Base-by-base conservation (phyloP, 2,888 invertebrate genomes). In the Epinotia bilunana region DNA sequence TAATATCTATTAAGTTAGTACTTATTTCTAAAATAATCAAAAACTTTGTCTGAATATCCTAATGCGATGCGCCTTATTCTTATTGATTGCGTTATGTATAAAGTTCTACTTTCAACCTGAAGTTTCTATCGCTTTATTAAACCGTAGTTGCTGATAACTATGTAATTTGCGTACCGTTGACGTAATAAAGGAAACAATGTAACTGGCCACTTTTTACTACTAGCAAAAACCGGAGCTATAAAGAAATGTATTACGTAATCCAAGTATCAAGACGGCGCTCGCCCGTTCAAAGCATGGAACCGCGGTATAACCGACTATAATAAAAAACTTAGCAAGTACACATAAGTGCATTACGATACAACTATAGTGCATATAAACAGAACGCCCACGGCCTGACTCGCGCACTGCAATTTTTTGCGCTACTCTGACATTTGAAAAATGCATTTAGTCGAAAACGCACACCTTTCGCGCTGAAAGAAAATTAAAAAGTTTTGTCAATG, bases 321-420 rank as follows among this genome's bases (percentile, higher is more conserved):
- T 94, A 94, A 94, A 94, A 93, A 93, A 93, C 88, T 92, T 91
- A 89, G 92, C 90, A 83, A 91, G 92, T 91, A 91, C 93, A 92
- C 93, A 93, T 92, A 93, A 93, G 93, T 92, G 91, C 92, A 93
- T 91, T 92, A 91, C 92, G 91, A 89, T 87, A 90, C 88, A 88
- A 90, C 90, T 90, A 91, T 91, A 90, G 86, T 87, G 84, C 86
- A 86, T 89, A 90, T 88, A 90, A 83, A 86, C 88, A 87, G 87
- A 87, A 87, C 93, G 92, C 92, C 92, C 92, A 91, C 92, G 87
- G 88, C 81, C 84, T 87, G 86, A 84, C 79, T 80, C 79, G 87
- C 84, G 90, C 92, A 84, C 89, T 85, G 87, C 90, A 85, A 92
- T 93, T 94, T 94, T 94, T 93, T 93, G 88, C 91, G 83, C 88